phyloP scores from a whole-genome alignment of 23 tunicate genomes.

The Ascidia mentula region DNA sequence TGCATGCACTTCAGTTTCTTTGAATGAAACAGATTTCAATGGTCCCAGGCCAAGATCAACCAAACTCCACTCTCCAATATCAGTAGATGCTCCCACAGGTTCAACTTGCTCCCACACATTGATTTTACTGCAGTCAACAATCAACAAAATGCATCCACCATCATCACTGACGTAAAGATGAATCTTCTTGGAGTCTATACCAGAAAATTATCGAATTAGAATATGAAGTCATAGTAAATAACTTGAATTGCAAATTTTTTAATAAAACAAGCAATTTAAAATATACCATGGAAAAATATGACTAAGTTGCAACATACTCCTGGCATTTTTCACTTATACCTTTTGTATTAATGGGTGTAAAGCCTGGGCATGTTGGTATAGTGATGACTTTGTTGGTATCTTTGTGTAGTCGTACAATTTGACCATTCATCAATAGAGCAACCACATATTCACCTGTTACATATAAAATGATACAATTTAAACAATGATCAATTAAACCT shows the following conservation, averaged over 20 bases:
- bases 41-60: slow-evolving; percentile 33
- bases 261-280: not conserved
- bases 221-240: not conserved
- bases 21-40: slow-evolving; percentile 12
- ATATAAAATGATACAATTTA: too few species aligned
- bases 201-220: too few species aligned
- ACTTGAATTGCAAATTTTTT: not conserved
- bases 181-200: slow-evolving; percentile 19
- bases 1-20: slow-evolving; percentile 61
- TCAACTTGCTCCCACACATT: slow-evolving; percentile 54
- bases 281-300: not conserved
- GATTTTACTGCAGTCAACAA: slow-evolving; percentile 28
- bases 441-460: slow-evolving; percentile 78
- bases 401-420: slow-evolving; percentile 66
- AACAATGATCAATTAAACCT: not conserved
- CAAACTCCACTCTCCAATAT: slow-evolving; percentile 56
- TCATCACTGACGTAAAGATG: slow-evolving; percentile 58
- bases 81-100: not conserved
- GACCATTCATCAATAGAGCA: slow-evolving; percentile 52
- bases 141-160: slow-evolving; percentile 49
- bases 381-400: slow-evolving; percentile 33
- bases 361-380: slow-evolving; percentile 51
- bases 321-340: not conserved
- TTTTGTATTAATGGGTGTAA: slow-evolving; percentile 21
- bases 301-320: not conserved